Percentiles rank a stretch among this genome's conserved stretches.
These are phyloP conservation scores for Lophura swinhoii DNA, from an alignment of 2,797 vertebrate genomes.

Conservation along the genomic window DNA sequence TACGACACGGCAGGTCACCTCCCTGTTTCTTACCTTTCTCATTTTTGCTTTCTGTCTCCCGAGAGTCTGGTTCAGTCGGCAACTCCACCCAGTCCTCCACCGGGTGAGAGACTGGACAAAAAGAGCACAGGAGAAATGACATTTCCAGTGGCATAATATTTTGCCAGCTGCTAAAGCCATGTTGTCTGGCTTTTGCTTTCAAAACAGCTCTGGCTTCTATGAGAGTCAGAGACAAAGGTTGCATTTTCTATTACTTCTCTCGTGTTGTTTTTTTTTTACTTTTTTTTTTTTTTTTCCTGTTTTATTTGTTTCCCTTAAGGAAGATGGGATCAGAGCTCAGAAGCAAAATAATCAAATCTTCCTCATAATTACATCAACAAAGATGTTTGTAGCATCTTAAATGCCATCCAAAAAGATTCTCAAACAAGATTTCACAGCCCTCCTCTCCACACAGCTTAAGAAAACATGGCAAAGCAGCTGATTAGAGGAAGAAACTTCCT, in stretches of 20 bases:
- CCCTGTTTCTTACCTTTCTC: not conserved
- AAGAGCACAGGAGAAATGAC: not conserved
- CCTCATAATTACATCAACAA: not conserved
- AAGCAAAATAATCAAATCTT: not conserved
- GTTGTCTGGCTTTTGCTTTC: conserved; percentile 4
- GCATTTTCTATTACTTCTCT: conserved; percentile 4
- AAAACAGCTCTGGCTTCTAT: not conserved
- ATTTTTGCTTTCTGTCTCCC: not conserved
- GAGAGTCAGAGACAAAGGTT: conserved; percentile 3
- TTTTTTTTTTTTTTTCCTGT: not conserved
- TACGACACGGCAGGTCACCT: not conserved
- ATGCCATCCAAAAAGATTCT: not conserved
- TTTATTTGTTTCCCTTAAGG: not conserved
- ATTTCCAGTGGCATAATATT: not conserved
- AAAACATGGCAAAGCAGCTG: not conserved
- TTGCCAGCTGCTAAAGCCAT: conserved; percentile 16
- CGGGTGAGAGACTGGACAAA: not conserved
- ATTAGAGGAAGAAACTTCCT: not conserved
- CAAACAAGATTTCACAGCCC: not conserved
- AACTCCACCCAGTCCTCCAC: not conserved
- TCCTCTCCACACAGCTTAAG: not conserved
- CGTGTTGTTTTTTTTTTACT: no score
- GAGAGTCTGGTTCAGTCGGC: not conserved
- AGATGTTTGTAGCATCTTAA: not conserved
- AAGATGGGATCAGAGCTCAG: not conserved